phyloP scores from a whole-genome alignment of 2,888 invertebrate species.

The Lomographa bimaculata region DNA sequence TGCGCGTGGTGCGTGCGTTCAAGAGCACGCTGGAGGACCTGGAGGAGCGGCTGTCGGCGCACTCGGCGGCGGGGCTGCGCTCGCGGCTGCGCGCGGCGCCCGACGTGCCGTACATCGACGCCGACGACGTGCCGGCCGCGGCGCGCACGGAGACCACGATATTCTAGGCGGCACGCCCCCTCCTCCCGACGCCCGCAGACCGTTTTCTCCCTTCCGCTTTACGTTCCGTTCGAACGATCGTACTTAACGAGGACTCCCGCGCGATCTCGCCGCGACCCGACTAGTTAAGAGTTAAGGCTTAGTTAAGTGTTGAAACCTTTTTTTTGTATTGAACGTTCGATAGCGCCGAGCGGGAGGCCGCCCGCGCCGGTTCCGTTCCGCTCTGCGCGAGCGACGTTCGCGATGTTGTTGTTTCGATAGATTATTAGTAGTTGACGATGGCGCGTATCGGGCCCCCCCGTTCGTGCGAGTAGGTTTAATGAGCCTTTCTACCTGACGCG shows the following conservation, averaged over 20 bases:
- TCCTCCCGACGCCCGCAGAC: conserved; percentile 31
- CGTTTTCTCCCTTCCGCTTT: conserved; percentile 33
- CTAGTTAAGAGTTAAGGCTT: conserved; percentile 51
- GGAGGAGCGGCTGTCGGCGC: conserved; percentile 99
- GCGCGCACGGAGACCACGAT: conserved; percentile 70
- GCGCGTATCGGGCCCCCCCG: conserved; percentile 53
- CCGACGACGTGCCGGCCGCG: conserved; percentile 80
- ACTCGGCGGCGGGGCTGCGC: conserved; percentile 97
- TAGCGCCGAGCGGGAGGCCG: too few species aligned
- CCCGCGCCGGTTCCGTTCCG: conserved; percentile 26
- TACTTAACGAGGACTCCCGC: conserved; percentile 50
- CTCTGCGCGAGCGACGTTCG: too few species aligned
- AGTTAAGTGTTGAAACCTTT: conserved; percentile 71
- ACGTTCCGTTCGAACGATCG: conserved; percentile 43
- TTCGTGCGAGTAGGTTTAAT: conserved; percentile 44
- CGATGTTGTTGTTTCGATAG: conserved; percentile 40
- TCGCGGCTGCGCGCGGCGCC: conserved; percentile 89
- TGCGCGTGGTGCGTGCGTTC: conserved; percentile 99
- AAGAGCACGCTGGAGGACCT: conserved; percentile 99
- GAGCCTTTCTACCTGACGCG: conserved; percentile 43
- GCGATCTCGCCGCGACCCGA: conserved; percentile 35
- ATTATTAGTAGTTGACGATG: conserved; percentile 44
- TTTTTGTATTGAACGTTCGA: conserved; percentile 36
- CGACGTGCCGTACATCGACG: conserved; percentile 94
- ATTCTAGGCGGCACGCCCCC: conserved; percentile 51